Conservation (phyloP, 2,797 vertebrate genomes). For the Thripadectes ignobilis region DNA sequence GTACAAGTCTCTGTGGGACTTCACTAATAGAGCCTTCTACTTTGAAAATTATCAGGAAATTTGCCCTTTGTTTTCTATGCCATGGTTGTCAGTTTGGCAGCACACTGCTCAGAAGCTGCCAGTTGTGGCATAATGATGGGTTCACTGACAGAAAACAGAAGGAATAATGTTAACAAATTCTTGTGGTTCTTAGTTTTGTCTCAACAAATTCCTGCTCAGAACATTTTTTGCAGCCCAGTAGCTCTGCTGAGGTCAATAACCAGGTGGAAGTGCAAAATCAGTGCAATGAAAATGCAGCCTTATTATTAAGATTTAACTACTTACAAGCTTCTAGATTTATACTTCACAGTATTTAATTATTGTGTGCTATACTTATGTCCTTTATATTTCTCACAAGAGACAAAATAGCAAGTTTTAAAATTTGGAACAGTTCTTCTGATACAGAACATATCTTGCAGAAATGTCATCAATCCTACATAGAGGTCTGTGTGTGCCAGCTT, state of each 20-base stretch:
- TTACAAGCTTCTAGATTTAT: neutral
- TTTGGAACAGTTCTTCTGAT: neutral
- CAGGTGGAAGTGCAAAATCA: neutral
- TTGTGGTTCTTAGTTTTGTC: neutral
- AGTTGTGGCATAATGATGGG: accelerated
- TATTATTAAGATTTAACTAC: neutral
- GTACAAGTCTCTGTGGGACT: neutral
- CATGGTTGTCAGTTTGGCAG: neutral
- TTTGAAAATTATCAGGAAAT: neutral
- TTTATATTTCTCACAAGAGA: neutral
- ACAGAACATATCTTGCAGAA: neutral
- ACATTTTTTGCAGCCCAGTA: neutral
- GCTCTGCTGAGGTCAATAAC: neutral
- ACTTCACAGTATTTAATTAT: neutral
- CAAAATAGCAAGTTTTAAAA: neutral
- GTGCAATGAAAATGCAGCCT: neutral
- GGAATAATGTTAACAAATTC: neutral
- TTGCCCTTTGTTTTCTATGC: neutral
- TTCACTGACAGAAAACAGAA: neutral
- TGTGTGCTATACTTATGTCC: neutral
- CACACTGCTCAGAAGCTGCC: neutral
- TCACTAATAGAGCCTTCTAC: neutral
- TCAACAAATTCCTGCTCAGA: neutral
- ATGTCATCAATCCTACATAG: neutral
- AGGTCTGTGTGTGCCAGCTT: neutral